Conservation (phyloP, 2,113 vertebrate species). For the Sceloporus undulatus region DNA sequence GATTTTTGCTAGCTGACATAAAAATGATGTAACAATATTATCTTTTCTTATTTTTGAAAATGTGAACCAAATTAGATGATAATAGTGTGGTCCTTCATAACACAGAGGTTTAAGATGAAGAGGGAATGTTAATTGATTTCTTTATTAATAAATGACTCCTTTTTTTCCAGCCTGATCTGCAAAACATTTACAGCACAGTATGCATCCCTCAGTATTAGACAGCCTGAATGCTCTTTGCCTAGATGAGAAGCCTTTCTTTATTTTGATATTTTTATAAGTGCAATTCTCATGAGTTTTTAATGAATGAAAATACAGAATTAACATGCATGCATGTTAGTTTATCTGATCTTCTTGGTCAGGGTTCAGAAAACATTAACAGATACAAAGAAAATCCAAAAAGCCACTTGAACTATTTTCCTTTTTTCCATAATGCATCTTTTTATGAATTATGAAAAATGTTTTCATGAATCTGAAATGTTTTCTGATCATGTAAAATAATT, state of each 20-base stretch:
- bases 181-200: background rate
- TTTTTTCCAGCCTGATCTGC: constrained; percentile 59
- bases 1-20: constrained; percentile 25
- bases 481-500: constrained; percentile 30
- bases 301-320: constrained; percentile 2
- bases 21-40: constrained; percentile 52
- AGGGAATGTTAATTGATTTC: constrained; percentile 48
- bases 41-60: constrained; percentile 58
- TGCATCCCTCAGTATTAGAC: background rate
- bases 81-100: constrained; percentile 69
- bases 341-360: background rate
- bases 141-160: constrained; percentile 40
- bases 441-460: background rate
- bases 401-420: constrained; percentile 28
- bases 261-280: background rate
- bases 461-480: constrained; percentile 40
- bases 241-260: background rate
- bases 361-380: constrained; percentile 10
- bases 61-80: constrained; percentile 63
- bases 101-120: constrained; percentile 68
- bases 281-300: background rate
- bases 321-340: constrained; percentile 1
- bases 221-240: background rate
- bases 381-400: background rate
- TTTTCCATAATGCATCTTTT: constrained; percentile 6